Conservation (phyloP, 2,113 vertebrate genomes). For the Oriolus oriolus region DNA sequence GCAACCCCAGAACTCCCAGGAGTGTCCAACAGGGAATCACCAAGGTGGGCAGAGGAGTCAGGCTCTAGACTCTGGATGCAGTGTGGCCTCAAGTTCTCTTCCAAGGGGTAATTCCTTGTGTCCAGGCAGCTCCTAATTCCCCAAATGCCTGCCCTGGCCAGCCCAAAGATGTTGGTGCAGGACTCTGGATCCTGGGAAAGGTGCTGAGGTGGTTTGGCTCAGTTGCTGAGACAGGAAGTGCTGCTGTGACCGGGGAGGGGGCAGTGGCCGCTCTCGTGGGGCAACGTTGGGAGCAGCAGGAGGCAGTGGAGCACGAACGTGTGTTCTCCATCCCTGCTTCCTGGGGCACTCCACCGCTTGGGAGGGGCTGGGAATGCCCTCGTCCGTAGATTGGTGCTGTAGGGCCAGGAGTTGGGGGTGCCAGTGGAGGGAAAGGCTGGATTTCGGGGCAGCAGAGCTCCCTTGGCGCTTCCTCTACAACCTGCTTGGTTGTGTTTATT, state of each 20-base stretch:
- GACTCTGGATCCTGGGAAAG: background rate
- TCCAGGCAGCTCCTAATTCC: background rate
- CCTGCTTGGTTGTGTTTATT: slow-evolving; percentile 12
- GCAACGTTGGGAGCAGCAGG: rapidly evolving
- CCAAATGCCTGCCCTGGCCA: background rate
- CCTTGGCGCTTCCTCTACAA: background rate
- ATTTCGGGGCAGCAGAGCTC: background rate
- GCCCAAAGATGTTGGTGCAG: background rate
- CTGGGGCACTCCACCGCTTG: rapidly evolving
- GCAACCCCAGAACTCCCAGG: background rate
- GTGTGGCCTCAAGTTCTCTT: background rate
- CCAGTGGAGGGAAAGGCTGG: background rate
- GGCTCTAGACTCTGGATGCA: background rate
- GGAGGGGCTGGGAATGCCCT: background rate
- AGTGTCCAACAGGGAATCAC: background rate
- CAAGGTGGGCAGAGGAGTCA: slow-evolving; percentile 9
- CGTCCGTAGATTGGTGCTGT: rapidly evolving
- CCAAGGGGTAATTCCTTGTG: background rate
- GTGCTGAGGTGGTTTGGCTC: background rate
- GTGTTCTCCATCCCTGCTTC: background rate
- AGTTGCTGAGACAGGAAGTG: background rate
- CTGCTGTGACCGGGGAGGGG: background rate
- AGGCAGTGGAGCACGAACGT: rapidly evolving
- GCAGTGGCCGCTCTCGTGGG: background rate
- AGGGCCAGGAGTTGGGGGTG: background rate